Evolutionary conservation across 2,888 invertebrate species (phyloP), one percentile per base, ranked within the genome.

Genomic region (Melinaea marsaeus): DNA sequence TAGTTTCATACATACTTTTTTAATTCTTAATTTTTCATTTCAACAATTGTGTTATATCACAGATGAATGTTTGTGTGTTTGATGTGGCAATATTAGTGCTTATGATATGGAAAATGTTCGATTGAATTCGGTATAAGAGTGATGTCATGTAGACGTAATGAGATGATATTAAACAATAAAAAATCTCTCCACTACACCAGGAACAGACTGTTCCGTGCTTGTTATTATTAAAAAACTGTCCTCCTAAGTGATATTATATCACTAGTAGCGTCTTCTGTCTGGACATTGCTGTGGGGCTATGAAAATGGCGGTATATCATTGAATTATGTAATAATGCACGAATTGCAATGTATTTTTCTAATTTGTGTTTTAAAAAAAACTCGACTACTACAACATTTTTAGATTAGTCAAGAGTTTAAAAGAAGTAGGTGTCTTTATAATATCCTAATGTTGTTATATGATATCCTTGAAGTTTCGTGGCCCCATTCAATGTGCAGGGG

Each of bases 171-270:
- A 32, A 51, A 51, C 42, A 42, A 42, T 42, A 51, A 51, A 51
- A 6, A 32, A 11, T 51, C 51, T 51, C 9, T 32, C 32, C 51
- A 32, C 22, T 13, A 22, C 22, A 4, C 13, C 22, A 3, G 51
- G 3, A 22, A 32, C 51, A 51, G 51, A 32, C 51, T 51, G 51
- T 51, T 22, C 3, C 32, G 6, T 84, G 75, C 58, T 60, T 74
- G 74, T 71, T 72, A 78, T 51, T 88, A 87, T 87, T 88, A 88
- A 88, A 88, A 89, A 88, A 81, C 77, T 74, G 75, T 75, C 77
- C 66, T 66, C 74, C 78, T 86, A 85, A 89, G 86, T 86, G 79
- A 74, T 77, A 83, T 88, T 81, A 80, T 80, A 89, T 89, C 84
- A 83, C 73, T 71, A 69, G 32, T 70, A 76, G 84, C 77, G 81